Evolutionary conservation across 2,113 vertebrate species (phyloP), one percentile per base, ranked within the genome.

Genomic region (Callithrix jacchus): DNA sequence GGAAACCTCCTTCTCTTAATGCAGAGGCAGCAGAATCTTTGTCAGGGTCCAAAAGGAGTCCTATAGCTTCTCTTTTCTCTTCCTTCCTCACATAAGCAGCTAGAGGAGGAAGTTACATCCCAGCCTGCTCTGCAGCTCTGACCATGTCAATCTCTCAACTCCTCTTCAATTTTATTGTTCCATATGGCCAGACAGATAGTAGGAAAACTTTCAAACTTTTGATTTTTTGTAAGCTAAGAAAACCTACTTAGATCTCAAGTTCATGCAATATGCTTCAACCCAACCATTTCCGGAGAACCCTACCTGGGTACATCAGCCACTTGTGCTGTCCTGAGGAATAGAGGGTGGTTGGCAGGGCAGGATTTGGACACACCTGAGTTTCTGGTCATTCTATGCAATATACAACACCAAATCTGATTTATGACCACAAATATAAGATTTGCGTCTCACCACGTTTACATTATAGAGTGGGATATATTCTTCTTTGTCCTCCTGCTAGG

Each of bases 161-260:
- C 27, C 27, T 45, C n/a, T 45, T 92, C 32, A 73, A 71, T 74
- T 76, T 73, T 47, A 87, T 86, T 94, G 12, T 35, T 58, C 10
- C 18, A 45, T 8, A 2, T 73, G 16, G 18, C 13, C n/a, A 90
- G 58, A 49, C 27, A 80, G 30, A 70, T 0, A 8, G 7, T 66
- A 76, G 35, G n/a, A 91, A 32, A 82, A 86, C 45, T 74, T 88
- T 20, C 64, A 90, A 95, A 87, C 35, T 56, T 81, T 87, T 85
- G 10, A 14, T 83, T 79, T 56, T 92, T 92, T 90, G 11, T 30
- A 93, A 70, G 30, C 77, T 68, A 6, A 5, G 13, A 82, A 54
- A 82, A 93, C 3, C n/a, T 42, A 70, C 73, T 89, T 73, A 42
- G 37, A 11, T 37, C 30, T 89, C 35, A 77, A 42, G 16, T 0